These are phyloP conservation scores for Copidosoma aretas DNA, from an alignment of 2,888 invertebrate genomes.

Conservation along the genomic window DNA sequence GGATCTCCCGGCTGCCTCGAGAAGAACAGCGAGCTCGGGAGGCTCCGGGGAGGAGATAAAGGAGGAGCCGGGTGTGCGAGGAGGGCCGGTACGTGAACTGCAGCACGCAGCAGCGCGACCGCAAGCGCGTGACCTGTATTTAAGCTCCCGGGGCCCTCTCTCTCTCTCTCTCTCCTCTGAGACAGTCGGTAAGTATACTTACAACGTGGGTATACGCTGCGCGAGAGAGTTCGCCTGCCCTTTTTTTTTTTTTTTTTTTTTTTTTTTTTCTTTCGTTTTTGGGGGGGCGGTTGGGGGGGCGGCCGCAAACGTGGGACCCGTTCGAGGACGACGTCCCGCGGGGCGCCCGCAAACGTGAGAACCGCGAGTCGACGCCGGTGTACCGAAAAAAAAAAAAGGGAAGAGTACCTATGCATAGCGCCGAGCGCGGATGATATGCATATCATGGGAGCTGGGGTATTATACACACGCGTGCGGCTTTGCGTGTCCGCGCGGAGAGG, in stretches of 20 bases:
- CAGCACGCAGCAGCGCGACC: slow-evolving; percentile 52
- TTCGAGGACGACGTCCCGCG: slow-evolving; percentile 38
- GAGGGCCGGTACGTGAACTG: neutral
- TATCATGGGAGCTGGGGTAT: neutral
- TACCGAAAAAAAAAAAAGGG: slow-evolving; percentile 16
- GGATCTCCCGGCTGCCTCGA: too few species aligned
- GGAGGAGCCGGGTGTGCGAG: too few species aligned
- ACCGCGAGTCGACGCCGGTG: slow-evolving; percentile 35
- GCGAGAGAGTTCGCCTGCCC: slow-evolving; percentile 8
- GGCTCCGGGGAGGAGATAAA: neutral
- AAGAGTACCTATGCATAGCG: neutral
- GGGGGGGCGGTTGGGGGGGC: too few species aligned
- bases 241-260: slow-evolving; percentile 39
- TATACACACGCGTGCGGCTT: neutral
- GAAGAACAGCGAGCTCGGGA: too few species aligned
- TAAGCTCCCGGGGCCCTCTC: slow-evolving; percentile 45
- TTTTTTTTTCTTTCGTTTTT: too few species aligned
- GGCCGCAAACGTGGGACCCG: too few species aligned
- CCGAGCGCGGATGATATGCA: neutral
- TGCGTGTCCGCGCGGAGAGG: too few species aligned
- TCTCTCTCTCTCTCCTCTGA: slow-evolving; percentile 31
- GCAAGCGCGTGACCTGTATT: slow-evolving; percentile 58
- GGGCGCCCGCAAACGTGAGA: slow-evolving; percentile 55
- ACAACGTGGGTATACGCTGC: too few species aligned
- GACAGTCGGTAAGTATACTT: too few species aligned